Percentiles rank a stretch among this genome's conserved stretches.
Conservation (phyloP, 1,140 invertebrate species). For the Tetraneura akinire region DNA sequence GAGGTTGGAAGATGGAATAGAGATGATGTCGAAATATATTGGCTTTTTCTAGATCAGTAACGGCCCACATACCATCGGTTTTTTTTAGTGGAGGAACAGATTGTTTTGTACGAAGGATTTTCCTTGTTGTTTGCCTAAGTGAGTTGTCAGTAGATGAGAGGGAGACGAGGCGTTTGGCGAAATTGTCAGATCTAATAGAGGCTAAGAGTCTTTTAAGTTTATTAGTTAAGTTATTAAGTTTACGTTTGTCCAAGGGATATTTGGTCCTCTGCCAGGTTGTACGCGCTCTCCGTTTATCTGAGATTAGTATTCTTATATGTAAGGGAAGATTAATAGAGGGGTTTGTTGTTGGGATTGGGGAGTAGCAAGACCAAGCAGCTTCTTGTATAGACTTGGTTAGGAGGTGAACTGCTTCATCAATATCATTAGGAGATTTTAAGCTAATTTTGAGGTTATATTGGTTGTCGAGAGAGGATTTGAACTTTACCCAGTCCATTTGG, state of each 20-base stretch:
- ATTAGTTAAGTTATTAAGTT: background rate
- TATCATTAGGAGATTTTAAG: no score
- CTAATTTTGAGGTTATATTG: no score
- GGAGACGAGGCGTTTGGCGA: no score
- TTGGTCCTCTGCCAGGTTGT: no score
- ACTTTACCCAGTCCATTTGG: background rate
- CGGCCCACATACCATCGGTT: constrained; percentile 27
- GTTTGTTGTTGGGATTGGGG: background rate
- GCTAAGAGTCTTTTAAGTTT: background rate
- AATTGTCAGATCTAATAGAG: no score
- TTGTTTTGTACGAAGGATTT: background rate
- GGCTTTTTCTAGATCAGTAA: constrained; percentile 30
- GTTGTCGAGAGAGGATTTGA: no score
- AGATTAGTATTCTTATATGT: no score
- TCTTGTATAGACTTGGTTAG: constrained; percentile 41
- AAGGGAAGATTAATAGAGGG: no score
- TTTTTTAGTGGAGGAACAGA: constrained; percentile 1
- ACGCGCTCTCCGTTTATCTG: no score
- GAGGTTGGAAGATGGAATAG: background rate
- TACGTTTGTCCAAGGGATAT: no score
- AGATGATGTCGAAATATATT: constrained; percentile 31
- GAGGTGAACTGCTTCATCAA: constrained; percentile 37
- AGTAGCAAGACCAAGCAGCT: background rate
- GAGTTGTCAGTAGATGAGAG: constrained; percentile 1
- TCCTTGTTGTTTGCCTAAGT: constrained; percentile 36